Evolutionary conservation across 1,140 invertebrate genomes (phyloP), one percentile per base, ranked within the genome.

Genomic region (Saccostrea cuccullata): DNA sequence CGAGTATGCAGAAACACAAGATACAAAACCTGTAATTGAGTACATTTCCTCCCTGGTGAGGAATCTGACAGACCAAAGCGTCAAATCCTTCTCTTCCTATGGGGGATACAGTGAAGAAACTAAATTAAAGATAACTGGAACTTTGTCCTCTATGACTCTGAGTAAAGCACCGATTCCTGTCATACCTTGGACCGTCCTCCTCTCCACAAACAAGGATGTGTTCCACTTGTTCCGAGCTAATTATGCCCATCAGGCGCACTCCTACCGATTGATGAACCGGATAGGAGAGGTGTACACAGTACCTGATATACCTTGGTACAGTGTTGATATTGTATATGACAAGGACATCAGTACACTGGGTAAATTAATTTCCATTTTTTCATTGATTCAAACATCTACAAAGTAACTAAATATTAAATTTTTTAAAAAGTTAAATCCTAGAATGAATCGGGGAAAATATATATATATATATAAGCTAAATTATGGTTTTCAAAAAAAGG

Each of bases 331-430:
- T 13, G 82, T 55, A 20, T 84, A 84, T 26, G 82, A 84, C 40
- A n/a, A 55, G 26, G 82, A 84, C 12, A 84, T 84, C 23, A 56
- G 30, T 20, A 84, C 55, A 23, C 36, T 84, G 15, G 82, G 82
- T 84, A 84, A 26, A 12, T 55, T 17, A 83, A 0, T 84, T 55
- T 55, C 15, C 23, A 3, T 84, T 84, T 20, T 40, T 55, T 55
- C 12, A 55, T 84, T 36, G 55, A 84, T 6, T n/a, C n/a, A 11
- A 47, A 8, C 6, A 47, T 6, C 6, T 6, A 8, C 47, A 47
- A 47, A 47, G 47, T 47, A 47, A 47, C 47, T 8, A 47, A 6
- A 47, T 47, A 47, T 47, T 47, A 47, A n/a, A n/a, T n/a, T n/a
- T n/a, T n/a, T n/a, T 36, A 36, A 47, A 47, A 3, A 47, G 9